Base-by-base conservation (phyloP, 2,888 invertebrate species). In the Mesopsocus fuscifrons region DNA sequence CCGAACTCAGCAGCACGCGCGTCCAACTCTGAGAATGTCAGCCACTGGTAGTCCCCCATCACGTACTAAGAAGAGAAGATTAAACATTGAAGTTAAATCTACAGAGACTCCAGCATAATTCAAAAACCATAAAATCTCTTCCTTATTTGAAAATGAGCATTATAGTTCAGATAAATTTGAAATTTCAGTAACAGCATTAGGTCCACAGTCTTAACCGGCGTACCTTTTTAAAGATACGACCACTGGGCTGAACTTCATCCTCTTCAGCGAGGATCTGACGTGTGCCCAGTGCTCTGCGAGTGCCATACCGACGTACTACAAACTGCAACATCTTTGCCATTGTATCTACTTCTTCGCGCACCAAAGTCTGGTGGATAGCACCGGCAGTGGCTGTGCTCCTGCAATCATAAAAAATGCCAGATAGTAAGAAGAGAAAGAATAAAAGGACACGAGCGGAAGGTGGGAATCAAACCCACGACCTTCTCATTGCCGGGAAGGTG, bases 171-270 rank as follows among this genome's bases (percentile, higher is more conserved):
- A n/a, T n/a, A n/a, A n/a, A n/a, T n/a, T n/a, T n/a, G n/a, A n/a
- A n/a, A n/a, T n/a, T n/a, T n/a, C n/a, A n/a, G n/a, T n/a, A n/a
- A n/a, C n/a, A n/a, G n/a, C n/a, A n/a, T n/a, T n/a, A n/a, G n/a
- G n/a, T n/a, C n/a, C n/a, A n/a, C n/a, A n/a, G n/a, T n/a, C n/a
- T n/a, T n/a, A n/a, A n/a, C n/a, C n/a, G n/a, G n/a, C 48, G 49
- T 50, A 83, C 83, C 76, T 97, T 97, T 63, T 94, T 94, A 59
- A 97, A 97, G 41, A 92, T 72, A 49, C 89, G 73, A 40, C 97
- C 97, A 57, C 92, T 92, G 2, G 85, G 77, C 59, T 97, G 95
- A 11, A 77, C 64, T 59, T 98, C 97, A 57, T 95, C 91, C 58
- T 91, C 88, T 60, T 94, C 95, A 45, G 82, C 78, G 34, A 92